Evolutionary conservation across 2,888 invertebrate genomes (phyloP).

Genomic region (Acrobasis consociella): DNA sequence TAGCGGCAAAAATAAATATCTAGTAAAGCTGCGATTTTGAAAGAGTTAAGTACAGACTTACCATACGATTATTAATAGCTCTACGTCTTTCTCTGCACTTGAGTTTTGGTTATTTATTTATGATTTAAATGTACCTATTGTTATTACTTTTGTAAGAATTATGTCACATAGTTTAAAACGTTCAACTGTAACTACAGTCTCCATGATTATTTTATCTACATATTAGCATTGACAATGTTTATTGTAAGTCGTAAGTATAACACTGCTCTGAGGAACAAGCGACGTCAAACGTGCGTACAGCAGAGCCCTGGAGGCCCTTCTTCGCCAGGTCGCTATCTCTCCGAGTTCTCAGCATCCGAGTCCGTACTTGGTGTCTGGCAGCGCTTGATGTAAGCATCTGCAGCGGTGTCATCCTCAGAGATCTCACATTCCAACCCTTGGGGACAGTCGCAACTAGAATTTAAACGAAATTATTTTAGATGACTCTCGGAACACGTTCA

Average conservation of each 20-base stretch:
- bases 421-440: constrained; percentile 34
- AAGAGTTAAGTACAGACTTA: too few species aligned
- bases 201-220: background rate
- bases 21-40: too few species aligned
- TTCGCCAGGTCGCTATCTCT: constrained; percentile 37
- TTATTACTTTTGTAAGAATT: too few species aligned
- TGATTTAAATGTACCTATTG: too few species aligned
- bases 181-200: background rate
- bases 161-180: too few species aligned
- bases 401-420: constrained; percentile 37
- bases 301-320: constrained; percentile 14
- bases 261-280: constrained; percentile 23
- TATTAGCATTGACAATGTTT: constrained; percentile 11
- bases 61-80: too few species aligned
- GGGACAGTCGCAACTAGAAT: constrained; percentile 53
- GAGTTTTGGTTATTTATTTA: too few species aligned
- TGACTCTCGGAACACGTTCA: too few species aligned
- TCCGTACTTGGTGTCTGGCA: constrained; percentile 37
- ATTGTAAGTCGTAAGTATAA: background rate
- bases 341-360: background rate
- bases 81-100: too few species aligned
- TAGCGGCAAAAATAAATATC: too few species aligned
- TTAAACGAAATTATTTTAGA: background rate
- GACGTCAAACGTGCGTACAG: constrained; percentile 19
- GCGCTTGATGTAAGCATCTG: constrained; percentile 36